A percentile compares a stretch with the other conserved stretches of the same genome.
phyloP scores from a whole-genome alignment of 2,797 vertebrate species.

The Anguilla megastoma region DNA sequence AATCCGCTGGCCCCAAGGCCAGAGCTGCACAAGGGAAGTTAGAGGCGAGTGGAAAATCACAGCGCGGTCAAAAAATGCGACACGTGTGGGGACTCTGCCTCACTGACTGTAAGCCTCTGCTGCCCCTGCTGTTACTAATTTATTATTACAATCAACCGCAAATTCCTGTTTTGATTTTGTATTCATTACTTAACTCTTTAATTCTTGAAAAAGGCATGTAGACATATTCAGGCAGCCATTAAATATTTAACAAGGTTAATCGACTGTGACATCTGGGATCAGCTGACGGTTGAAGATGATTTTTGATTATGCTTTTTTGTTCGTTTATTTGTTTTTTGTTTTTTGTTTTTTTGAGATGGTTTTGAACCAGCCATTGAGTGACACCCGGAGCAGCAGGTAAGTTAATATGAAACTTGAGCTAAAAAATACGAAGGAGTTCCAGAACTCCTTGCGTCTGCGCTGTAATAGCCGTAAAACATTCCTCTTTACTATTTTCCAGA shows the following conservation, averaged over 20 bases:
- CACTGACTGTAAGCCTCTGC: constrained; percentile 29
- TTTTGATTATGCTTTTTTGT: no score
- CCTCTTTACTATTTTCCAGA: no score
- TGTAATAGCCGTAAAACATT: no score
- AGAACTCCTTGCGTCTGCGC: no score
- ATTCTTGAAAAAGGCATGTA: neutral
- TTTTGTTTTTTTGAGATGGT: neutral
- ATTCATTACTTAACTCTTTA: neutral
- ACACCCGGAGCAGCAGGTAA: neutral
- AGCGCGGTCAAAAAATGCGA: neutral
- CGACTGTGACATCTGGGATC: neutral
- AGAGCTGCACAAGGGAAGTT: neutral
- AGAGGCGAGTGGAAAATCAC: constrained; percentile 21
- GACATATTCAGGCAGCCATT: neutral
- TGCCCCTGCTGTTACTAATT: constrained; percentile 39
- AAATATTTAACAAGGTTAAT: constrained; percentile 6
- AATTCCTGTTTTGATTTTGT: neutral
- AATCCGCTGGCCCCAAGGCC: neutral
- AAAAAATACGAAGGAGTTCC: no score
- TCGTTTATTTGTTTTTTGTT: no score
- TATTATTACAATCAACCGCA: constrained; percentile 8
- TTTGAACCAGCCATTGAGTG: neutral
- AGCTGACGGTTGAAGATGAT: neutral
- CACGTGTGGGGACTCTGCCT: neutral
- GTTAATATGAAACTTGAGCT: no score